phyloP scores from a whole-genome alignment of 92 coral and sea anemone genomes.

The Umimayanthus chanpuru region DNA sequence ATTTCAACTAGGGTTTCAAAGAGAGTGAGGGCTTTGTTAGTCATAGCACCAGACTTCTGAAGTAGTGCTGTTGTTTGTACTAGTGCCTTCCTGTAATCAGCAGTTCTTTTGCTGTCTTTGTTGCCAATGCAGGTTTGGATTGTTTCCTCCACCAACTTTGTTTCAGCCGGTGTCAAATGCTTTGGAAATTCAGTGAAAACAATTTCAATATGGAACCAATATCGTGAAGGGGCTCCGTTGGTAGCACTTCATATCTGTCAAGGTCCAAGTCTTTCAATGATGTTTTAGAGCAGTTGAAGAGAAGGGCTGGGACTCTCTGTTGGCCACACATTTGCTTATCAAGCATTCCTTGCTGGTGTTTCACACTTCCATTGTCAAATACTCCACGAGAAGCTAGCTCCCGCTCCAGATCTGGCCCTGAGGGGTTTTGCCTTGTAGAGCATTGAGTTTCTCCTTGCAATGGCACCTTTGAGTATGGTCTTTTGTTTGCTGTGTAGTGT shows the following conservation, averaged over 20 bases:
- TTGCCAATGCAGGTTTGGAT: constrained; percentile 43
- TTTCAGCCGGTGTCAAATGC: constrained; percentile 35
- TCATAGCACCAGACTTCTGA: constrained; percentile 43
- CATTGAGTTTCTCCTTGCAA: constrained; percentile 5
- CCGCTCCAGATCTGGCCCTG: constrained; percentile 33
- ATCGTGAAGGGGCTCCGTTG: constrained; percentile 51
- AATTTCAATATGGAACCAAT: constrained; percentile 52
- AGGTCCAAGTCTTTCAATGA: constrained; percentile 43
- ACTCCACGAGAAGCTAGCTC: constrained; percentile 46
- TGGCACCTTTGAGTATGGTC: constrained; percentile 5
- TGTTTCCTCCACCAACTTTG: constrained; percentile 33
- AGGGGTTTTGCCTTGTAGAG: constrained; percentile 42
- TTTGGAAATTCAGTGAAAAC: constrained; percentile 50
- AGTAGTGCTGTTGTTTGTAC: constrained; percentile 51
- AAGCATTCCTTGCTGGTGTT: constrained; percentile 19
- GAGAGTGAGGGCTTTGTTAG: constrained; percentile 45
- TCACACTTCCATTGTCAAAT: constrained; percentile 34
- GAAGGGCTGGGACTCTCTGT: constrained; percentile 57
- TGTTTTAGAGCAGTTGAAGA: constrained; percentile 45
- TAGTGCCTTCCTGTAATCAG: constrained; percentile 54
- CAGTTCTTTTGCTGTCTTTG: constrained; percentile 63
- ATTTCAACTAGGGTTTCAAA: constrained; percentile 54
- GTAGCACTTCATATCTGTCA: constrained; percentile 56
- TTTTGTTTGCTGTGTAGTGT: constrained; percentile 30
- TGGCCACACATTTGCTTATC: constrained; percentile 47